These are phyloP conservation scores for Melanargia galathea DNA, from an alignment of 2,888 invertebrate genomes.

Conservation along the genomic window DNA sequence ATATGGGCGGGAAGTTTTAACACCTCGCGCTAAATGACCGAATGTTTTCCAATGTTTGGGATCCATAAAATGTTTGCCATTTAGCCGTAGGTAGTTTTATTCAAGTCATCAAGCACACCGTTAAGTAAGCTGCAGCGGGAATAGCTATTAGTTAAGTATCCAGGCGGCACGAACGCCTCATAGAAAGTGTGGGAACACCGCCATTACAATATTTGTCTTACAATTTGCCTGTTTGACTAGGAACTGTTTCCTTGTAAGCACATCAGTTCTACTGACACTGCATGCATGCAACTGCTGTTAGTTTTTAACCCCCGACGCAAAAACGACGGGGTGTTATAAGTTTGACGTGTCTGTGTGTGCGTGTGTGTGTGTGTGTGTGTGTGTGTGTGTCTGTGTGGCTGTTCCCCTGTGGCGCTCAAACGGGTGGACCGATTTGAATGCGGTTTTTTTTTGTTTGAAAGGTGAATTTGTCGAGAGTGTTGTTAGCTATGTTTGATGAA, in stretches of 20 bases:
- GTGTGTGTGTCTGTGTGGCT: too few relatives aligned
- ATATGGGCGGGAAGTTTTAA: neutral
- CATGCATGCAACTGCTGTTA: conserved; percentile 21
- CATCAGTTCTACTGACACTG: conserved; percentile 53
- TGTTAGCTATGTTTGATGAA: too few relatives aligned
- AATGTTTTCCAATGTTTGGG: conserved; percentile 54
- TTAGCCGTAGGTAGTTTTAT: conserved; percentile 64
- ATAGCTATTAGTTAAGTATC: conserved; percentile 46
- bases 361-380: too few relatives aligned
- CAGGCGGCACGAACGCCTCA: conserved; percentile 56
- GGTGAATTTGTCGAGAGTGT: too few relatives aligned
- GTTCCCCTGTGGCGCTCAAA: too few relatives aligned
- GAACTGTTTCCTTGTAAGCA: conserved; percentile 67
- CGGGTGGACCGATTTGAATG: too few relatives aligned
- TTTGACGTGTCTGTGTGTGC: too few relatives aligned
- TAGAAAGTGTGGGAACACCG: conserved; percentile 61
- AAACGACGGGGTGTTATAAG: too few relatives aligned
- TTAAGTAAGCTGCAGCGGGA: conserved; percentile 65
- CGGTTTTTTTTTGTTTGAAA: too few relatives aligned
- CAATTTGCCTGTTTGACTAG: conserved; percentile 77
- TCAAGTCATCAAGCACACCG: conserved; percentile 68
- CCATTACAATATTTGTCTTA: conserved; percentile 70
- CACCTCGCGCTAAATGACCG: neutral
- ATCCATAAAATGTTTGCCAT: conserved; percentile 60
- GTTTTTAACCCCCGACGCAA: too few relatives aligned